Evolutionary conservation across 23 tunicate species (phyloP), one percentile per base, ranked within the genome.

Genomic region (Styela clava): DNA sequence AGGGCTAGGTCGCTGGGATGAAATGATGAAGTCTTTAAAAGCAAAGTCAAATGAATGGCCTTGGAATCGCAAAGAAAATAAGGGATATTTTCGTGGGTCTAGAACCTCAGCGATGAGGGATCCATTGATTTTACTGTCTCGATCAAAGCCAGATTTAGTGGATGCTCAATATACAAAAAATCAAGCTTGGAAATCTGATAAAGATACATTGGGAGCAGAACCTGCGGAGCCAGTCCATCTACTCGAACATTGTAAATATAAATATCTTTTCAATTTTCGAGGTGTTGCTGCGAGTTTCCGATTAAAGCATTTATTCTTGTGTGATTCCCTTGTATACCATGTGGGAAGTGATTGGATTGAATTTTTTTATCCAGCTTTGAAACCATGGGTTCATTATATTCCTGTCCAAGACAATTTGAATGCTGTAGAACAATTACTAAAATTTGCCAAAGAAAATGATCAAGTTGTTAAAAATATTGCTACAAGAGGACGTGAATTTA

Each of bases 281-380:
- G 98, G 98, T 18, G 93, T 93, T 35, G 98, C 98, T 3, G 98
- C 98, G 20, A 93, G 98, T 77, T 93, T 93, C 72, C 80, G 98
- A 0, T 51, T 93, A 61, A 93, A 93, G 78, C 98, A 93, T 84
- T 76, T 93, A 74, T 93, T 93, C 74, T 78, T 93, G 26, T 93
- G 98, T 64, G 77, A 70, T 36, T 93, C 98, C 2, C 82, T 93
- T 30, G 98, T 93, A 30, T 93, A 74, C 61, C 98, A 93, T 74
- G 98, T 93, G 27, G 98, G 94, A 22, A 69, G 84, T 31, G 89
- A 84, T 21, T 93, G 98, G 98, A 22, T 93, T 33, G 98, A 93
- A 44, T 93, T 93, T 62, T 93, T 93, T 63, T 93, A 93, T 67
- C 89, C 93, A 25, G 87, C 87, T 5, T 35, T 93, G 2, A 93